phyloP scores from a whole-genome alignment of 2,113 vertebrate species.

The Scolopax mira region DNA sequence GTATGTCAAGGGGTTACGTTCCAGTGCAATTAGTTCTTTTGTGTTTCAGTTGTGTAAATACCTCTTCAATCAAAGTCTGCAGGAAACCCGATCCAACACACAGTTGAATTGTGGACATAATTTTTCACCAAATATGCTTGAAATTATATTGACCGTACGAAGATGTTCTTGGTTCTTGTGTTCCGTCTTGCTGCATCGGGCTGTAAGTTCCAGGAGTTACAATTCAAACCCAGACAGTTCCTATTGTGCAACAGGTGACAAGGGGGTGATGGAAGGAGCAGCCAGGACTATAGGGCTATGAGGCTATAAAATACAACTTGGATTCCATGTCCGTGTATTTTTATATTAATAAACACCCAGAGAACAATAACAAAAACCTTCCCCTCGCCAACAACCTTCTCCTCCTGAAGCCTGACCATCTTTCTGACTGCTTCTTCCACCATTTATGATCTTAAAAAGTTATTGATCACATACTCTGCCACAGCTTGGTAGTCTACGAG shows the following conservation, averaged over 20 bases:
- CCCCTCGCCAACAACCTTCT: too few species aligned
- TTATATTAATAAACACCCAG: background rate
- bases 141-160: background rate
- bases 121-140: background rate
- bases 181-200: rapidly evolving
- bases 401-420: rapidly evolving
- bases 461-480: rapidly evolving
- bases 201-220: background rate
- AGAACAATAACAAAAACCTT: background rate
- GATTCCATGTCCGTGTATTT: background rate
- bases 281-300: background rate
- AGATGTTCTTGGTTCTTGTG: background rate
- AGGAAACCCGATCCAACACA: background rate
- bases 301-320: background rate
- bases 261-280: background rate
- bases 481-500: background rate
- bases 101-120: background rate
- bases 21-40: background rate
- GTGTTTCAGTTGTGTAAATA: background rate
- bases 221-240: background rate
- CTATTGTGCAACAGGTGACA: background rate
- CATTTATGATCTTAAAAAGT: background rate
- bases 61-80: background rate
- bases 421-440: background rate
- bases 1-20: background rate